Conservation (phyloP, 2,113 vertebrate genomes). For the Vicugna pacos region DNA sequence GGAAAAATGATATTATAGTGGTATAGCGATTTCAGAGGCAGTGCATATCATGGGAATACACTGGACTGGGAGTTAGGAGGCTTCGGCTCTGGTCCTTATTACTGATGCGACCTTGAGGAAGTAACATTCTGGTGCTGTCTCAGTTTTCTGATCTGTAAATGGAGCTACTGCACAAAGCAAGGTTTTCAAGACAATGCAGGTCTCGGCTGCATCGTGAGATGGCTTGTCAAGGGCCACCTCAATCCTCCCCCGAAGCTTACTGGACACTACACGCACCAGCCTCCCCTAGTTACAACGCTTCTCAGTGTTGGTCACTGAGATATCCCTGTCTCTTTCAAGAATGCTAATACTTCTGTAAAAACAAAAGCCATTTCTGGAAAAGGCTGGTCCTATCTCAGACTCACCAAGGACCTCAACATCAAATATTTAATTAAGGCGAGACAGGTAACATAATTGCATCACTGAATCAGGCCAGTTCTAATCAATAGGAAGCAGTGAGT, state of each 20-base stretch:
- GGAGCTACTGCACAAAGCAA: background rate
- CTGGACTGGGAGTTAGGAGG: background rate
- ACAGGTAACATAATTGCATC: too few relatives aligned
- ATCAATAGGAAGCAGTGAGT: background rate
- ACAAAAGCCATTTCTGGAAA: slow-evolving; percentile 2
- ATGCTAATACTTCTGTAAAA: background rate
- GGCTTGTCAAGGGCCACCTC: background rate
- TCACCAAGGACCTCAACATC: background rate
- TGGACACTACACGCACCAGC: background rate
- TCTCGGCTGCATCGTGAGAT: background rate
- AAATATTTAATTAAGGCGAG: background rate
- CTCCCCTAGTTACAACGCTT: background rate
- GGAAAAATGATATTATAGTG: background rate
- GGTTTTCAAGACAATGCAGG: background rate
- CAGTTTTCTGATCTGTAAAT: background rate
- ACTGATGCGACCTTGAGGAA: background rate
- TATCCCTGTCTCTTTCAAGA: background rate
- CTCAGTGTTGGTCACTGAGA: background rate
- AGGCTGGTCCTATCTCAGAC: background rate
- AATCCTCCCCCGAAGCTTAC: background rate
- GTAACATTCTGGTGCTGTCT: background rate
- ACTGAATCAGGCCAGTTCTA: background rate
- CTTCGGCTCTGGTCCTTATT: background rate
- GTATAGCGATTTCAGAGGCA: background rate
- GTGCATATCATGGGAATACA: background rate